A percentile compares a stretch with the other conserved stretches of the same genome.
phyloP scores from a whole-genome alignment of 2,113 vertebrate genomes.

The Falcunculus frontatus region DNA sequence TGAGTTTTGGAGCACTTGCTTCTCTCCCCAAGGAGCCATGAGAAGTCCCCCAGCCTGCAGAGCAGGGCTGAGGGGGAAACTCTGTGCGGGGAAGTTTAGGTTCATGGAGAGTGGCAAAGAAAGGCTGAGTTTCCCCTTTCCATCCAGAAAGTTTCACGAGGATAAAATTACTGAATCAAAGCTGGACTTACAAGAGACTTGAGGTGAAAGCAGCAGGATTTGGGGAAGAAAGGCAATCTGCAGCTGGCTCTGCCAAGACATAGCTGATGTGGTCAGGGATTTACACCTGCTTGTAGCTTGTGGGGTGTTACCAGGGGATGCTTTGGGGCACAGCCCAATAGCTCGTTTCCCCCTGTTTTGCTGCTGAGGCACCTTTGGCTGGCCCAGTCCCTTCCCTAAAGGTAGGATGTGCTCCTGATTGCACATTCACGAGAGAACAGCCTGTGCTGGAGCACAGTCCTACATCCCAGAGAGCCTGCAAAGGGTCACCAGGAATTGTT shows the following conservation, averaged over 20 bases:
- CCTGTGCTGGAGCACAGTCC: not conserved
- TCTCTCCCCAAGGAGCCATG: not conserved
- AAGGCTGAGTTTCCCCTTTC: not conserved
- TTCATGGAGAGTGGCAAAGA: not conserved
- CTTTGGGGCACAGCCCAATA: not conserved
- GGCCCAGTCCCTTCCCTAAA: not conserved
- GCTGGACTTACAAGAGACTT: not conserved
- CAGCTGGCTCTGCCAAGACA: not conserved
- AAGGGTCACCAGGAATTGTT: not conserved
- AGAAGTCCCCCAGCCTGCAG: not conserved
- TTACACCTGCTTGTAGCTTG: not conserved
- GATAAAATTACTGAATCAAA: not conserved
- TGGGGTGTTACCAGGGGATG: not conserved
- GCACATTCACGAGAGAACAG: fast-evolving
- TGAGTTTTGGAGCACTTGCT: not conserved
- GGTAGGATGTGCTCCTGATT: too few relatives aligned
- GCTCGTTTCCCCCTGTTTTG: not conserved
- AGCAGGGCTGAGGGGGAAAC: not conserved
- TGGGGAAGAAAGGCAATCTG: not conserved
- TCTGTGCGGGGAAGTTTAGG: not conserved
- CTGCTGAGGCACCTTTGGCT: not conserved
- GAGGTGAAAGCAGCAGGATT: not conserved
- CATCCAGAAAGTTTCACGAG: not conserved
- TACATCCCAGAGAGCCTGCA: not conserved
- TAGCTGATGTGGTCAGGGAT: not conserved